phyloP scores from a whole-genome alignment of 1,140 invertebrate genomes.

The Temnothorax longispinosus region DNA sequence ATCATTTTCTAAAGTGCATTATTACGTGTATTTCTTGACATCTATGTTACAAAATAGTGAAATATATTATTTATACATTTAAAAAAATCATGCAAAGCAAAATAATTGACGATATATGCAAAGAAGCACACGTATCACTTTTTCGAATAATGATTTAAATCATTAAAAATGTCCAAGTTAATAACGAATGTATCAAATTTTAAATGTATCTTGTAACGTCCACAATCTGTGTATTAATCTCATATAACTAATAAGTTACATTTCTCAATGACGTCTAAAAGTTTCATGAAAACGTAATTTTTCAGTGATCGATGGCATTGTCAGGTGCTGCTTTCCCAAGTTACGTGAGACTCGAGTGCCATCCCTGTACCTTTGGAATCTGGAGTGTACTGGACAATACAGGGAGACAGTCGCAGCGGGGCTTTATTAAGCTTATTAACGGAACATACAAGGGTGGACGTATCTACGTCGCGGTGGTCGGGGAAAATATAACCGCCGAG shows the following conservation, averaged over 20 bases:
- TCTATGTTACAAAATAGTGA: background rate
- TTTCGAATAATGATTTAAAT: background rate
- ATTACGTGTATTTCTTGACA: background rate
- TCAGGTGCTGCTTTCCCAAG: constrained; percentile 10
- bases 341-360: constrained; percentile 66
- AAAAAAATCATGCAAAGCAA: background rate
- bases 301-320: background rate
- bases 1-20: background rate
- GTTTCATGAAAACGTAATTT: background rate
- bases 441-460: constrained; percentile 72
- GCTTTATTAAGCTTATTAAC: constrained; percentile 82
- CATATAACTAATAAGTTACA: background rate
- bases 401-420: constrained; percentile 68
- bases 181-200: background rate
- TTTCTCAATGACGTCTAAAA: background rate
- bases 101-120: background rate
- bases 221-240: background rate
- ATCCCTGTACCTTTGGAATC: constrained; percentile 74
- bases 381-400: constrained; percentile 69
- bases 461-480: constrained; percentile 68
- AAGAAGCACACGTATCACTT: background rate
- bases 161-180: background rate
- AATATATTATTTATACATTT: background rate
- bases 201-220: background rate
- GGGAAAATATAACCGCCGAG: constrained; percentile 68